Base-by-base conservation (phyloP, 2,888 invertebrate genomes). In the Stomorhina lunata region DNA sequence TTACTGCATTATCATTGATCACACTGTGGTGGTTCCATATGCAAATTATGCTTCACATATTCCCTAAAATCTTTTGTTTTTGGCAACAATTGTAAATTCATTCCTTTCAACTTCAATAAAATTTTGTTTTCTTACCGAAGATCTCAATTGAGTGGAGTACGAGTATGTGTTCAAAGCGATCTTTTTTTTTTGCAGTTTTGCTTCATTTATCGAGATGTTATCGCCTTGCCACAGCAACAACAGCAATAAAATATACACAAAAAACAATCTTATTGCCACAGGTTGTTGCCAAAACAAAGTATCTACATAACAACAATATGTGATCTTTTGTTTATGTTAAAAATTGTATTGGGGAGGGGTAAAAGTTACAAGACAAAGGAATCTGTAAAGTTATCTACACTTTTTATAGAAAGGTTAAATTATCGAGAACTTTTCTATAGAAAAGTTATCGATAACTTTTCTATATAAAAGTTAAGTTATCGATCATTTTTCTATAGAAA, bases 1-100 rank as follows among this genome's bases (percentile, higher is more conserved):
- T n/a, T n/a, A n/a, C n/a, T n/a, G n/a, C 57, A 71, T 75, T 82
- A 82, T 82, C 82, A 76, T 43, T 76, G 82, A 82, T 82, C 85
- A 76, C 88, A 86, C 89, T 87, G 88, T 71, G 89, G 88, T 86
- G 88, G 88, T 89, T 89, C 89, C 88, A 86, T 88, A 88, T 88
- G 88, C 89, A 88, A 88, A 88, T 88, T 89, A 88, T 80, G 80
- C 80, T 73, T 73, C 83, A 83, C 83, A 83, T 80, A 80, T 83
- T 72, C 79, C 43, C 57, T 61, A 40, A 53, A 63, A 48, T 76
- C 79, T 82, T 75, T 82, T 79, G 82, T 82, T 81, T 57, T 43
- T 77, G 61, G 53, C 69, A 77, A 77, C 77, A 77, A 77, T 77
- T 69, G 68, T 53, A 37, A 53, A 68, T 37, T 25, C 45, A 34